Conservation (phyloP, 2,113 vertebrate species). For the Oreochromis aureus region DNA sequence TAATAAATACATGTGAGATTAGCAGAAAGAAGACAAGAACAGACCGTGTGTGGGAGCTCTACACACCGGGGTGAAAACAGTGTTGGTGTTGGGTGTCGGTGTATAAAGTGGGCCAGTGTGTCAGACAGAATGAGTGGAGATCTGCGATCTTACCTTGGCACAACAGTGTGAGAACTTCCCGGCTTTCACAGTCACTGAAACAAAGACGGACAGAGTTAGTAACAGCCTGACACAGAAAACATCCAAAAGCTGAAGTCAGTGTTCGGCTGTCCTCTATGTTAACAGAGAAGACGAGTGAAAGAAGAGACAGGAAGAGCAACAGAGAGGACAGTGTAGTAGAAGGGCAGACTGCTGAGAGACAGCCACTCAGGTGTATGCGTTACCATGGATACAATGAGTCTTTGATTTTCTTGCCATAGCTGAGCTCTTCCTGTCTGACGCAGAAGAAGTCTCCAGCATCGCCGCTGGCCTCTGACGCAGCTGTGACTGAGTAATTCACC, state of each 20-base stretch:
- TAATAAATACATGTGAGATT: neutral
- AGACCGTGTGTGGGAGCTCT: neutral
- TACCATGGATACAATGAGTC: slow-evolving; percentile 84
- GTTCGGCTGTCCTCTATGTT: neutral
- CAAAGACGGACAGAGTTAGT: slow-evolving; percentile 22
- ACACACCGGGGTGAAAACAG: neutral
- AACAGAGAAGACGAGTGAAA: neutral
- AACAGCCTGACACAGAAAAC: neutral
- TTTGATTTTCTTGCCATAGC: slow-evolving; percentile 76
- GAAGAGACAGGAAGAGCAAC: neutral
- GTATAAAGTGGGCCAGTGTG: slow-evolving; percentile 10
- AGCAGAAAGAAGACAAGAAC: neutral
- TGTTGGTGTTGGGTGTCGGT: neutral
- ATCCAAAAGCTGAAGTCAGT: neutral
- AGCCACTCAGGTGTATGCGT: slow-evolving; percentile 27
- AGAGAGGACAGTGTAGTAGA: neutral
- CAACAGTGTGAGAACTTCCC: slow-evolving; percentile 69
- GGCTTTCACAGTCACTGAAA: slow-evolving; percentile 74
- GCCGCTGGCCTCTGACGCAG: slow-evolving; percentile 64
- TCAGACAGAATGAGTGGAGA: neutral
- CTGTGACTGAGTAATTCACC: slow-evolving; percentile 74
- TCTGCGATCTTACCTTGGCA: slow-evolving; percentile 70
- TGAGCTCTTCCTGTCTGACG: slow-evolving; percentile 76
- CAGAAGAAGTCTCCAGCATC: slow-evolving; percentile 82
- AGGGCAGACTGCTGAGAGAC: neutral